Conservation (phyloP, 2,888 invertebrate genomes). For the Aleiodes leptofemur region DNA sequence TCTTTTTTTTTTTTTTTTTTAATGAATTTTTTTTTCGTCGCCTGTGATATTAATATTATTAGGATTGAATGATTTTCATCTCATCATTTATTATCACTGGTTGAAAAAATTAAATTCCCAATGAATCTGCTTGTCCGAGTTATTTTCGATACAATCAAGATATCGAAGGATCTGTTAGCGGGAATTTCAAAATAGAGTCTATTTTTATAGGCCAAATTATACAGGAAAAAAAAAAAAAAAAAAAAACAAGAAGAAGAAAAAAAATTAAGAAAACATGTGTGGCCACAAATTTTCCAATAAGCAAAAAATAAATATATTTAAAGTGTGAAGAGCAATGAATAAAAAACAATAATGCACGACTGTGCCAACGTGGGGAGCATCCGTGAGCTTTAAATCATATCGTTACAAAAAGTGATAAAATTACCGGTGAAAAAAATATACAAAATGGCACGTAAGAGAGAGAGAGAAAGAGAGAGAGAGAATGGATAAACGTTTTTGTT, state of each 20-base stretch:
- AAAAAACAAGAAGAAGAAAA: slow-evolving; percentile 30
- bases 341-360: slow-evolving; percentile 49
- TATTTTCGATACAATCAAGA: slow-evolving; percentile 42
- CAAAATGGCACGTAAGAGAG: slow-evolving; percentile 13
- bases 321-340: slow-evolving; percentile 43
- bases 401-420: slow-evolving; percentile 52
- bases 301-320: slow-evolving; percentile 32
- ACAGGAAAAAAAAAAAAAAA: slow-evolving; percentile 49
- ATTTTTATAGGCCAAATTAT: slow-evolving; percentile 69
- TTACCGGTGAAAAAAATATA: slow-evolving; percentile 29
- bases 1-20: too few relatives aligned
- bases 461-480: neutral
- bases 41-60: slow-evolving; percentile 20
- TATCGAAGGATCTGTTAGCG: slow-evolving; percentile 49
- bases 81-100: neutral
- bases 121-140: slow-evolving; percentile 46
- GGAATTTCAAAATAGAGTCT: slow-evolving; percentile 65
- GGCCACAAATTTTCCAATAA: slow-evolving; percentile 9
- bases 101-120: slow-evolving; percentile 41
- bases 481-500: neutral
- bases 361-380: slow-evolving; percentile 63
- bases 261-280: slow-evolving; percentile 29
- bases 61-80: neutral
- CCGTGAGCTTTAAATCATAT: slow-evolving; percentile 65
- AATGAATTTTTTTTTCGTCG: neutral